Base-by-base conservation (phyloP, 2,888 invertebrate species). In the Drosophila kambysellisi region DNA sequence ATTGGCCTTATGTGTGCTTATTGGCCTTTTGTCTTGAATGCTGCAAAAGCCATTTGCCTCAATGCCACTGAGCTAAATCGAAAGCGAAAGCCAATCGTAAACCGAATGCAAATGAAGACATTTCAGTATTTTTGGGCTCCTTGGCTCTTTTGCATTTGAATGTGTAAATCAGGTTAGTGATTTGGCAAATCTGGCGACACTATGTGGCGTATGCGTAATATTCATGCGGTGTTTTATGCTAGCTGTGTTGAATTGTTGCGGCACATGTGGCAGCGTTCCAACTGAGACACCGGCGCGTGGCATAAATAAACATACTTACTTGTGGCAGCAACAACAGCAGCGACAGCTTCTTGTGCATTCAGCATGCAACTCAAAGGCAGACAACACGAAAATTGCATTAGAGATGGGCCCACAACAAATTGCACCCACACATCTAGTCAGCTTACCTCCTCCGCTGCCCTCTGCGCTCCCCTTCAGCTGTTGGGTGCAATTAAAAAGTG, bases 341-440 rank as follows among this genome's bases (percentile, higher is more conserved):
- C 59, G 25, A 57, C 65, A 62, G 67, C 67, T 77, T 80, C 67
- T 51, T 80, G 59, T 68, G 72, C 71, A 68, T 72, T 58, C 70
- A 48, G 52, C 65, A 54, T 70, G 67, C 70, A 70, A 65, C 17
- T 69, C 74, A 56, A 69, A 71, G 60, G 63, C 73, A 75, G 67
- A 74, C 71, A 76, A 85, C 87, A 88, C 73, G 80, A 75, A 73
- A 83, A 88, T 87, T 76, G 82, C 88, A 88, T 88, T 88, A 85
- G 77, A 61, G 60, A 32, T 56, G 48, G 53, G 66, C 65, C 53
- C 57, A 57, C 57, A 57, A 20, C 43, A 32, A 30, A 57, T 32
- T n/a, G 29, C 63, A 30, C 69, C 20, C 70, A 66, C 77, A 41
- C 65, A 66, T 3, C 35, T 32, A 61, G 43, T 39, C 57, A 48